Base-by-base conservation (phyloP, 2,113 vertebrate genomes). In the Cyphomyrus plagiostoma region DNA sequence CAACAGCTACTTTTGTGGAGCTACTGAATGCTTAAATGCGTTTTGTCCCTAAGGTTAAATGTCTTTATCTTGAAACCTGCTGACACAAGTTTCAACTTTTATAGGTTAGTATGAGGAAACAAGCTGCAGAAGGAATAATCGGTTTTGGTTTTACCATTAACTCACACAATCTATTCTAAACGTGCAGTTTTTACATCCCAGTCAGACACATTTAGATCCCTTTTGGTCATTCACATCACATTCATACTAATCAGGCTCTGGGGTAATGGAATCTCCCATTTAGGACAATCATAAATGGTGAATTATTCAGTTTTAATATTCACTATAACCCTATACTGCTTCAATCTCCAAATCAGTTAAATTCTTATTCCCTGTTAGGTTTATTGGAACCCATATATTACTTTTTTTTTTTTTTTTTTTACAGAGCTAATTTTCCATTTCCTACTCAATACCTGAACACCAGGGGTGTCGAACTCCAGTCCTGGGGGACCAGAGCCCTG, bases 261-360 rank as follows among this genome's bases (percentile, higher is more conserved):
- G 35, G 35, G 35, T 80, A 42, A 80, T 80, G 74, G 74, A 19
- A 80, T 39, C 35, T 80, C 35, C 74, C 74, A 42, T 39, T 80
- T 80, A 80, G 74, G 30, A 19, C 15, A 80, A 80, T 80, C 74
- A 80, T 80, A 80, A 77, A 80, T 80, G 35, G 10, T 80, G 74
- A 80, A 80, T 80, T 80, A 42, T 80, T 80, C 13, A 80, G 74
- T 80, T 80, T 42, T 80, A 80, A 42, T 80, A 80, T 80, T 80
- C 74, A 80, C 74, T 39, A 17, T 42, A 19, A 80, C 74, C 30
- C 74, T 85, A n/a, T 48, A 85, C 82, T 45, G 45, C 45, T 45
- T 49, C 39, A 85, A n/a, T 21, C 21, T 19, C 42, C 48, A 85
- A 85, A n/a, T 49, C 48, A 5, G 19, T 80, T 80, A 39, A 35